phyloP scores from a whole-genome alignment of 2,113 vertebrate genomes.

The Lutjanus erythropterus region DNA sequence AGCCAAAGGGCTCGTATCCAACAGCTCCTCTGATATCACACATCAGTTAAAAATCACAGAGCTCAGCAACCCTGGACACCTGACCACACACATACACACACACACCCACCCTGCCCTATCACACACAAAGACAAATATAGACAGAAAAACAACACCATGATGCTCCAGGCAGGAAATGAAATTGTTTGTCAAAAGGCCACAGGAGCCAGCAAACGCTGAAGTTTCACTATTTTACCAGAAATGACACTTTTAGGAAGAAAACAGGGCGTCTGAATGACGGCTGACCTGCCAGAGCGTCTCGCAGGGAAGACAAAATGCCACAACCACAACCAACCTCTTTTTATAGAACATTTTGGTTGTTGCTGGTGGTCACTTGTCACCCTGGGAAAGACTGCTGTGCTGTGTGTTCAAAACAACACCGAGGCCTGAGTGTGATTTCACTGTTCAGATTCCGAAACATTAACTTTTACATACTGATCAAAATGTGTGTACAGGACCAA shows the following conservation, averaged over 20 bases:
- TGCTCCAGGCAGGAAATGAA: conserved; percentile 30
- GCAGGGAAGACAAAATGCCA: neutral
- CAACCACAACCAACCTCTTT: conserved; percentile 4
- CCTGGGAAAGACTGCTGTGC: neutral
- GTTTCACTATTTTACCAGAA: conserved; percentile 6
- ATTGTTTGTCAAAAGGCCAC: conserved; percentile 22
- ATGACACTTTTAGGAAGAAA: neutral
- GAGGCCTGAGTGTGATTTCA: neutral
- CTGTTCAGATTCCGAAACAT: neutral
- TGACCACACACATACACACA: conserved; percentile 30
- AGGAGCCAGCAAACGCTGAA: neutral
- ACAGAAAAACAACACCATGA: conserved; percentile 34
- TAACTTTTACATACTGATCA: neutral
- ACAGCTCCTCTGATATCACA: conserved; percentile 63
- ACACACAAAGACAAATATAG: conserved; percentile 50
- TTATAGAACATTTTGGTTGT: conserved; percentile 2
- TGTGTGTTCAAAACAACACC: neutral
- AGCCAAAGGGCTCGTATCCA: conserved; percentile 49
- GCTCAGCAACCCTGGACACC: conserved; percentile 58
- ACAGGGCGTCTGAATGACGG: neutral
- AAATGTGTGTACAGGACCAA: neutral
- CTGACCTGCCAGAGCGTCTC: neutral
- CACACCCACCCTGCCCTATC: conserved; percentile 22
- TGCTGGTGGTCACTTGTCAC: conserved; percentile 8
- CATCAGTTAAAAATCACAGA: conserved; percentile 62